Evolutionary conservation across 1,140 invertebrate species (phyloP).

Genomic region (Diploscapter pachys): DNA sequence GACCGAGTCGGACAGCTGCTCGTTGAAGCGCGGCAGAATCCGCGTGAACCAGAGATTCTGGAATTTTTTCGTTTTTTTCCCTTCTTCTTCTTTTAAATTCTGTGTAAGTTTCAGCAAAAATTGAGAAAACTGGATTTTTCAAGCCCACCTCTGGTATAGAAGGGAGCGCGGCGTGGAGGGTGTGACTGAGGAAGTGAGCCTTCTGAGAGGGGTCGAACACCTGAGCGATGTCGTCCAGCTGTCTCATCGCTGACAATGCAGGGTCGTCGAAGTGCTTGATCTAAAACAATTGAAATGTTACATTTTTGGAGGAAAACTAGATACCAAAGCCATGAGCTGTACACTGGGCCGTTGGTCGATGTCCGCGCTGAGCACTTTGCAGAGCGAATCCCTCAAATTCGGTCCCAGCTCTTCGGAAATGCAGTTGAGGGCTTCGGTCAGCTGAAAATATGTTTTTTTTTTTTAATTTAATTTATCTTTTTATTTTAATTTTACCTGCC

Average conservation of each 20-base stretch:
- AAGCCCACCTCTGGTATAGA: constrained; percentile 47
- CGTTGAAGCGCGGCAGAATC: constrained; percentile 52
- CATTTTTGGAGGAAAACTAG: background rate
- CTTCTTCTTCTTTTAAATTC: background rate
- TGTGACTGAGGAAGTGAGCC: constrained; percentile 46
- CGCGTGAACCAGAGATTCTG: constrained; percentile 51
- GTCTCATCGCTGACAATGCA: constrained; percentile 45
- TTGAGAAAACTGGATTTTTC: background rate
- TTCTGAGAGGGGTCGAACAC: constrained; percentile 56
- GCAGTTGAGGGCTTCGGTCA: constrained; percentile 48
- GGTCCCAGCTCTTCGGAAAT: constrained; percentile 48
- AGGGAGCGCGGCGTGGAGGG: constrained; percentile 45
- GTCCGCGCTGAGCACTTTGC: constrained; percentile 50
- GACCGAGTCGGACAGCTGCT: constrained; percentile 44
- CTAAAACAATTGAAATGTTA: constrained; percentile 17
- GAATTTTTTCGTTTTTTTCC: too few relatives aligned
- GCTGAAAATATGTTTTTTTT: constrained; percentile 31
- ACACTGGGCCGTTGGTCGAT: constrained; percentile 47
- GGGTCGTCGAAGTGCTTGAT: constrained; percentile 58
- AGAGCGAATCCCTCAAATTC: constrained; percentile 46
- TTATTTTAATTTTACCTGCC: constrained; percentile 52
- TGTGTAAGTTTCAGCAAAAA: background rate
- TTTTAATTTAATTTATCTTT: constrained; percentile 15
- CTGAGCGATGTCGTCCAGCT: constrained; percentile 55
- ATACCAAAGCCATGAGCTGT: constrained; percentile 49